Evolutionary conservation across 1,140 invertebrate genomes (phyloP), one percentile per base, ranked within the genome.

Genomic region (Drosophila repletoides): DNA sequence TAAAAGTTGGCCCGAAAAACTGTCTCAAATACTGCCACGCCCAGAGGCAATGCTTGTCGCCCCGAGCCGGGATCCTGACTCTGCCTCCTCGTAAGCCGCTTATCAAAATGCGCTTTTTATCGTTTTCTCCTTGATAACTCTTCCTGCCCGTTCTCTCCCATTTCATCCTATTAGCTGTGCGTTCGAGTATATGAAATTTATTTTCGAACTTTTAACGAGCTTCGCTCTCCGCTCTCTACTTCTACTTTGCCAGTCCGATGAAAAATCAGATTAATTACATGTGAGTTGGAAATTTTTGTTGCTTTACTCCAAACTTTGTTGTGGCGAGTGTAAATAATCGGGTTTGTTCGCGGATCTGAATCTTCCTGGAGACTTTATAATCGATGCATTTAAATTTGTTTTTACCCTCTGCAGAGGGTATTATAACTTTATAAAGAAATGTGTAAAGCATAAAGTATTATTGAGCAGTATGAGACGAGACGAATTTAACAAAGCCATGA

Each of bases 131-230:
- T 7, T 3, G 26, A 9, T 17, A 49, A 14, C 22, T 3, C 24
- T 61, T 29, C 2, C 3, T 1, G n/a, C 3, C 12, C 56, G 7
- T 26, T 15, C 21, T 33, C 17, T 9, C 24, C 22, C 24, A 14
- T 34, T 60, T 49, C 10, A 83, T 73, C 77, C 72, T 48, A 77
- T 77, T 63, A 74, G 70, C 73, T 59, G 79, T 59, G 73, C 73
- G 55, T 74, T 83, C 69, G 73, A 84, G 79, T 77, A 61, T 31
- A 74, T 74, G 48, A 84, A 77, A 77, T 83, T 64, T 84, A 77
- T 83, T 74, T 77, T 56, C 41, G 36, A 83, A 84, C 70, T 83
- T 84, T 83, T 77, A 84, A 77, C 65, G 73, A 83, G 76, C 71
- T 64, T 68, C 65, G 56, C 6, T 49, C 5, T 53, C 41, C 40